These are phyloP conservation scores for Papilio glaucus DNA, from an alignment of 1,140 invertebrate species.

Conservation along the genomic window DNA sequence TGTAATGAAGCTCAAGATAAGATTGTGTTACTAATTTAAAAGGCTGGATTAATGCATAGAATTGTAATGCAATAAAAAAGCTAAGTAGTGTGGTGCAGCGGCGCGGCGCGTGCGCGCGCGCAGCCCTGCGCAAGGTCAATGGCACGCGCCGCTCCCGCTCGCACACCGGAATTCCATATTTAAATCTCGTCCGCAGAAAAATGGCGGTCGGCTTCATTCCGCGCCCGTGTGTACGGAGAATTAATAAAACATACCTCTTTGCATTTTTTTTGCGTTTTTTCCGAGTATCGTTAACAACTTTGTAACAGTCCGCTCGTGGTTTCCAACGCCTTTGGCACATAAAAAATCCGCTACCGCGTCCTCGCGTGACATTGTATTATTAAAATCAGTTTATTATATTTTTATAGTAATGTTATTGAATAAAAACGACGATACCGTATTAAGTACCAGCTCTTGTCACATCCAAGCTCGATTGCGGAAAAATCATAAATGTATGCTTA, in stretches of 20 bases:
- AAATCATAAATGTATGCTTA: too few relatives aligned
- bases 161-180: slow-evolving; percentile 83
- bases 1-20: slow-evolving; percentile 16
- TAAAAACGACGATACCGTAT: neutral
- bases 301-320: slow-evolving; percentile 57
- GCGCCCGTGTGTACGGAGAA: slow-evolving; percentile 74
- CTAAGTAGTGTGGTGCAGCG: slow-evolving; percentile 47
- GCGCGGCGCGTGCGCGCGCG: slow-evolving; percentile 53
- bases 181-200: slow-evolving; percentile 83
- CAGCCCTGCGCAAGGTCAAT: slow-evolving; percentile 79
- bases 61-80: slow-evolving; percentile 44
- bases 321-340: slow-evolving; percentile 47
- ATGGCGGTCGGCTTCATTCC: slow-evolving; percentile 81
- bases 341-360: slow-evolving; percentile 39
- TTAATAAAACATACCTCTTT: slow-evolving; percentile 79
- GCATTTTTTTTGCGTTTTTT: slow-evolving; percentile 67
- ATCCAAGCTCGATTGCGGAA: too few relatives aligned
- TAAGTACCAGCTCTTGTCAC: neutral
- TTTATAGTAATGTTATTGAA: too few relatives aligned
- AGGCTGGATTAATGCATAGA: slow-evolving; percentile 13
- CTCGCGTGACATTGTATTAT: neutral
- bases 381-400: neutral
- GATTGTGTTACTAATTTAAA: slow-evolving; percentile 35
- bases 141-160: slow-evolving; percentile 80
- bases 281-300: slow-evolving; percentile 68